phyloP scores from a whole-genome alignment of 1,140 invertebrate species.

The Belonocnema kinseyi region DNA sequence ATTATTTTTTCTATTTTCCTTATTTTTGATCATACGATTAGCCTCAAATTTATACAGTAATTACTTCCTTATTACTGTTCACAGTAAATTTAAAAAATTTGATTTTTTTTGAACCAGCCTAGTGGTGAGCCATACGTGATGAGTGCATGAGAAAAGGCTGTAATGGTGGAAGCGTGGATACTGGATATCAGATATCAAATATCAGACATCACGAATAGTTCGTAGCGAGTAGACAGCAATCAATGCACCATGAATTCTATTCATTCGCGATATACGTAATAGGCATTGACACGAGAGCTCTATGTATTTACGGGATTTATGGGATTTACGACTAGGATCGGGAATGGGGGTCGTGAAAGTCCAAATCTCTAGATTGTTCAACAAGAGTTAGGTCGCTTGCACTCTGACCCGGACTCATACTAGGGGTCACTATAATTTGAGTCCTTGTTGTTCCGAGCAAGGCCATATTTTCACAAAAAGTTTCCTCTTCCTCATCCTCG shows the following conservation, averaged over 20 bases:
- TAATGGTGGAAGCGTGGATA: background rate
- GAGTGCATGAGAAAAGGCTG: background rate
- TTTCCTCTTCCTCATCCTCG: conserved; percentile 63
- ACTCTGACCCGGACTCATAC: conserved; percentile 56
- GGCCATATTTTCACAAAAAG: conserved; percentile 64
- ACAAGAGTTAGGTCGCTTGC: conserved; percentile 53
- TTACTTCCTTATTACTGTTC: no score
- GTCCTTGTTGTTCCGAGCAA: conserved; percentile 57
- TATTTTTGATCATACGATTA: no score
- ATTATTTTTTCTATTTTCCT: no score
- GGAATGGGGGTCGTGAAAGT: conserved; percentile 53
- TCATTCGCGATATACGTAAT: background rate
- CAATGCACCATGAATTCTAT: conserved; percentile 13
- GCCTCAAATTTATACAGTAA: no score
- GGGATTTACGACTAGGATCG: conserved; percentile 49
- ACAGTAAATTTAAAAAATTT: no score
- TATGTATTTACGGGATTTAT: conserved; percentile 28
- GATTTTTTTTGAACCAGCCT: no score
- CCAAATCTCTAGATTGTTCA: conserved; percentile 53
- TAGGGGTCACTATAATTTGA: conserved; percentile 60
- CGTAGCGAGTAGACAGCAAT: background rate
- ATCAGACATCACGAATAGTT: background rate
- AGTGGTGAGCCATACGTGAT: no score
- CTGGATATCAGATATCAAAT: background rate
- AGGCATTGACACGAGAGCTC: conserved; percentile 2